A percentile compares a stretch with the other conserved stretches of the same genome.
These are phyloP conservation scores for Sminthurides bifidus DNA, from an alignment of 1,140 invertebrate species.

Conservation along the genomic window DNA sequence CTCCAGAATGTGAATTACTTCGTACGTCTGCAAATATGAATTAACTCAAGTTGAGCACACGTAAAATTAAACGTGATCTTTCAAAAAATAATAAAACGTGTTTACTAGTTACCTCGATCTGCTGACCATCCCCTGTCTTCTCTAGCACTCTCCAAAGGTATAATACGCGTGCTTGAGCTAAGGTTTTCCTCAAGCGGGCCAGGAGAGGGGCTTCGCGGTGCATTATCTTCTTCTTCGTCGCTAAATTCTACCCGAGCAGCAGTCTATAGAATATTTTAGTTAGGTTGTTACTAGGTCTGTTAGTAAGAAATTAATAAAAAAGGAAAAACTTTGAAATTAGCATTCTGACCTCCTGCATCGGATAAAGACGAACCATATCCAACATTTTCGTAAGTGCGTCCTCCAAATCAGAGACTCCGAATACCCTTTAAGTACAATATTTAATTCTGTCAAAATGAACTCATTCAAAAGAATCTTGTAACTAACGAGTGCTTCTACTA, in stretches of 20 bases:
- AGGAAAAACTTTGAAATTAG: no score
- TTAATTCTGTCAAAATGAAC: not conserved
- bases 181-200: not conserved
- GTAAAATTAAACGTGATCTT: no score
- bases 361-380: constrained; percentile 6
- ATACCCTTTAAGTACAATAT: not conserved
- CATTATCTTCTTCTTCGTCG: not conserved
- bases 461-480: not conserved
- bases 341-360: not conserved
- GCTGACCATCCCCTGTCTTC: not conserved
- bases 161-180: not conserved
- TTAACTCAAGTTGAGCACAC: no score
- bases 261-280: no score
- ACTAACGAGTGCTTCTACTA: not conserved
- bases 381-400: not conserved
- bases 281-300: not conserved
- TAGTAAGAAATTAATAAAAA: not conserved
- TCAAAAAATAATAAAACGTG: no score
- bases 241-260: no score
- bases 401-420: constrained; percentile 5
- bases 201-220: not conserved
- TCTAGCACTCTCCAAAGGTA: not conserved
- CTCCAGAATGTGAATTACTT: no score
- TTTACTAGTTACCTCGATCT: no score
- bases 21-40: no score